phyloP scores from a whole-genome alignment of 2,797 vertebrate species.

The Stomatorhinus walkeri region DNA sequence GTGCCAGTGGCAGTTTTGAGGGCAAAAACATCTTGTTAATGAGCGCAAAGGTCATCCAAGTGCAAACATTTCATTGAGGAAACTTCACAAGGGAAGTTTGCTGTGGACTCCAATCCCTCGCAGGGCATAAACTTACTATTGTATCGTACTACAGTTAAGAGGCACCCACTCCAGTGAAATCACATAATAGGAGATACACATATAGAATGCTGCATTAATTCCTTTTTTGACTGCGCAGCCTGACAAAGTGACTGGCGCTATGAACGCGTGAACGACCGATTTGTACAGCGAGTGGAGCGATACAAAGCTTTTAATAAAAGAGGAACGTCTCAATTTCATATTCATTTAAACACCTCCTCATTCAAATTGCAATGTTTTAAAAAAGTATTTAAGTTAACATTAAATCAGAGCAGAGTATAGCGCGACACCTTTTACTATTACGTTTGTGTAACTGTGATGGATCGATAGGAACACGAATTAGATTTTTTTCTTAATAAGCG shows the following conservation, averaged over 20 bases:
- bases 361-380: neutral
- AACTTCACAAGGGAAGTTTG: neutral
- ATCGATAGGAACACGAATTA: neutral
- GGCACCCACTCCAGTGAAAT: neutral
- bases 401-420: neutral
- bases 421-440: neutral
- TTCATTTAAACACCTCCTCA: neutral
- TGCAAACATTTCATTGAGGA: neutral
- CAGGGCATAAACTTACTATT: neutral
- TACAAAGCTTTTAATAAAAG: neutral
- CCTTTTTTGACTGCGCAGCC: neutral
- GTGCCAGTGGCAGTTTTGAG: neutral
- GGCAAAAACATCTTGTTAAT: neutral
- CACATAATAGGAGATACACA: neutral
- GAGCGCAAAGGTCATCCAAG: neutral
- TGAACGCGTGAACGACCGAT: neutral
- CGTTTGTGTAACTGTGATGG: neutral
- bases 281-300: neutral
- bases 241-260: slow-evolving; percentile 1
- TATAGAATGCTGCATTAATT: neutral
- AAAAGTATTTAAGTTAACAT: neutral
- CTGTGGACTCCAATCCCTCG: neutral
- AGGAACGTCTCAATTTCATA: neutral
- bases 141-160: neutral
- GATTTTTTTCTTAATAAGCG: neutral